Evolutionary conservation across 2,888 invertebrate genomes (phyloP).

Genomic region (Sisyra nigra): DNA sequence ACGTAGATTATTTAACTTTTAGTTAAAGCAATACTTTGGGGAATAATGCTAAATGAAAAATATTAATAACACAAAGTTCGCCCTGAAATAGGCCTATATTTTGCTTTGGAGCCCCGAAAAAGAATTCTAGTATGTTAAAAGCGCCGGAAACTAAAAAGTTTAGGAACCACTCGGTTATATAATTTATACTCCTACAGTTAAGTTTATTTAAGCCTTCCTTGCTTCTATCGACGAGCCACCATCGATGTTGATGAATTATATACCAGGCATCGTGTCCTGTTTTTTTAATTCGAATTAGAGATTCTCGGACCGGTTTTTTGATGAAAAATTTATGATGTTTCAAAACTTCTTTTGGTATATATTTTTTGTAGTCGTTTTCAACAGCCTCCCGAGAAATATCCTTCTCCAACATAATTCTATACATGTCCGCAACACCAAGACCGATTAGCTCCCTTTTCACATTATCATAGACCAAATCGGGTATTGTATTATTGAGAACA

Average conservation of each 20-base stretch:
- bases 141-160: too few relatives aligned
- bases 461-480: constrained; percentile 63
- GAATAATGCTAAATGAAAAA: too few relatives aligned
- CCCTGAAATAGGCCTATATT: too few relatives aligned
- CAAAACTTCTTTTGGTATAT: constrained; percentile 64
- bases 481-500: constrained; percentile 61
- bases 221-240: too few relatives aligned
- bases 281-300: constrained; percentile 36
- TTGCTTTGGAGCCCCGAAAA: too few relatives aligned
- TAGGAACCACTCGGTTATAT: too few relatives aligned
- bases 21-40: too few relatives aligned
- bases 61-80: too few relatives aligned
- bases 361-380: constrained; percentile 64
- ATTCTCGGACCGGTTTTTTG: constrained; percentile 56
- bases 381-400: constrained; percentile 47
- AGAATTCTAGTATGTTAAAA: too few relatives aligned
- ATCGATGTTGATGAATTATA: background rate
- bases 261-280: constrained; percentile 45
- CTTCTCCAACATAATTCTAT: constrained; percentile 63
- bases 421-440: constrained; percentile 77
- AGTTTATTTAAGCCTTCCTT: too few relatives aligned
- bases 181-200: too few relatives aligned
- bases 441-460: constrained; percentile 66
- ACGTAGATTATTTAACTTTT: too few relatives aligned
- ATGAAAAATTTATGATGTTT: constrained; percentile 60